These are phyloP conservation scores for Larimichthys crocea DNA, from an alignment of 2,113 vertebrate species.

Conservation along the genomic window DNA sequence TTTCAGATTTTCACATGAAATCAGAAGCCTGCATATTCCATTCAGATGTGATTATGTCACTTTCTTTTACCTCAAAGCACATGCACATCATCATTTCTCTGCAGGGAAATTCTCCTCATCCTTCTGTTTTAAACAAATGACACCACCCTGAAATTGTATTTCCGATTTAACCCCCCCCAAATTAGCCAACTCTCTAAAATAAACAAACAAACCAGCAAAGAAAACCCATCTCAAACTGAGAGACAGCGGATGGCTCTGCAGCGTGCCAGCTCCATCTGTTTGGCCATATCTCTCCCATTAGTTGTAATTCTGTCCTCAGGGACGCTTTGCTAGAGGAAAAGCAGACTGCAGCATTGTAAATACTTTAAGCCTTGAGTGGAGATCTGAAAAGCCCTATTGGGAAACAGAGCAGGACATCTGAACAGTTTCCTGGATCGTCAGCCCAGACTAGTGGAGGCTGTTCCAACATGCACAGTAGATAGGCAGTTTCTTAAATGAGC, in stretches of 20 bases:
- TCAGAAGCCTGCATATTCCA: not conserved
- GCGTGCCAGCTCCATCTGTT: conserved; percentile 68
- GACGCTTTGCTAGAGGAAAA: conserved; percentile 47
- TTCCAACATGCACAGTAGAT: conserved; percentile 15
- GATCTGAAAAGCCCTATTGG: conserved; percentile 53
- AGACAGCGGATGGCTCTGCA: conserved; percentile 9
- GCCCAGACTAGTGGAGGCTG: conserved; percentile 15
- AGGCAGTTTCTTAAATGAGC: conserved; percentile 9
- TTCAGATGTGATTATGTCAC: not conserved
- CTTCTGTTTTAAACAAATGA: conserved; percentile 8
- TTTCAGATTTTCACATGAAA: conserved; percentile 28
- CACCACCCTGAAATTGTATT: not conserved
- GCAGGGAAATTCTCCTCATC: not conserved
- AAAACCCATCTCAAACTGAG: conserved; percentile 25
- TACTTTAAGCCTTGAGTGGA: conserved; percentile 64
- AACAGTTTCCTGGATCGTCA: conserved; percentile 44
- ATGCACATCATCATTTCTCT: not conserved
- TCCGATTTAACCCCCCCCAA: conserved; percentile 22
- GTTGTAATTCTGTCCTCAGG: conserved; percentile 56
- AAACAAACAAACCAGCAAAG: conserved; percentile 28
- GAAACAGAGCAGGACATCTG: conserved; percentile 46
- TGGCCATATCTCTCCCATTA: conserved; percentile 66
- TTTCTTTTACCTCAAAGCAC: not conserved
- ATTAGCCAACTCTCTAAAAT: conserved; percentile 12
- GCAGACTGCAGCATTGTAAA: conserved; percentile 62